These are phyloP conservation scores for Melinopterus prodromus DNA, from an alignment of 2,888 invertebrate genomes.

Conservation along the genomic window DNA sequence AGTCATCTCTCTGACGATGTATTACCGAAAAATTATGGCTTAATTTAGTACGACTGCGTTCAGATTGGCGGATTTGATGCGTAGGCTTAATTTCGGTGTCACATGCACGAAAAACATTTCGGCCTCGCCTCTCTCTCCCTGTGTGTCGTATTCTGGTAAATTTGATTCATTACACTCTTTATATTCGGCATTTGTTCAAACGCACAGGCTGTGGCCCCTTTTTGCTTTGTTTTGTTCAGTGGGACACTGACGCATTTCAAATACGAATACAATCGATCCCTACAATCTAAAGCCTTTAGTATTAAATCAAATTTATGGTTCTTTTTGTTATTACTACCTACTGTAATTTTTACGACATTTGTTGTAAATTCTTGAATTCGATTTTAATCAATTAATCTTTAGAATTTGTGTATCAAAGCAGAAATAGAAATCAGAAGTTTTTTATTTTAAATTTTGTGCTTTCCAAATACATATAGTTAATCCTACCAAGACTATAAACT, in stretches of 20 bases:
- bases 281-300: not conserved
- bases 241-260: not conserved
- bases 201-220: not conserved
- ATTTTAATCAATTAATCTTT: too few relatives aligned
- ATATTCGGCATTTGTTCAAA: slow-evolving; percentile 4
- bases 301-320: not conserved
- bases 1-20: slow-evolving; percentile 47
- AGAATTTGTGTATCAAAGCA: too few relatives aligned
- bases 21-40: slow-evolving; percentile 51
- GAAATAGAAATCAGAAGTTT: too few relatives aligned
- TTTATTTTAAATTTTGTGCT: too few relatives aligned
- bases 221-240: slow-evolving; percentile 4
- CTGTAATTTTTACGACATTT: not conserved
- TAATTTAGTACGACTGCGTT: slow-evolving; percentile 36
- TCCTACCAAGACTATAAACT: too few relatives aligned
- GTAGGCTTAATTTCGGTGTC: not conserved
- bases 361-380: not conserved
- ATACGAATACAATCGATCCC: not conserved
- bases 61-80: slow-evolving; percentile 14
- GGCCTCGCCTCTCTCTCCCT: not conserved
- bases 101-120: slow-evolving; percentile 4
- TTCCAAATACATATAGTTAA: too few relatives aligned
- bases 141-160: slow-evolving; percentile 4
- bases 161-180: slow-evolving; percentile 4
- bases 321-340: not conserved